Base-by-base conservation (phyloP, 2,888 invertebrate genomes). In the Sthenelais limicola region DNA sequence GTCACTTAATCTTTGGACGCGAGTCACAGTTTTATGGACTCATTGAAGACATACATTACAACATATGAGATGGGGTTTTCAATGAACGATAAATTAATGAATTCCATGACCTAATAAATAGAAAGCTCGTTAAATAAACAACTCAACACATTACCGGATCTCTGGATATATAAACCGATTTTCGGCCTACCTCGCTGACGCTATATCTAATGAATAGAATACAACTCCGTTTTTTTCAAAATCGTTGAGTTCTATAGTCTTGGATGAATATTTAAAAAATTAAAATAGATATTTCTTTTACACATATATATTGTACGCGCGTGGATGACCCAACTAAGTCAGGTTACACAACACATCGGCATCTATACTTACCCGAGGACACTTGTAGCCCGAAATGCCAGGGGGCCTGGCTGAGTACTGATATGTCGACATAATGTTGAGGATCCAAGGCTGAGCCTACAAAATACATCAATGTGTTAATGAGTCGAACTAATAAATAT, bases 301-400 rank as follows among this genome's bases (percentile, higher is more conserved):
- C 43, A 43, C 18, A 43, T 15, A 43, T 43, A 9, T 15, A 15
- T 43, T 9, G 43, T 15, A 43, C 9, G 18, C 9, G n/a, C n/a
- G n/a, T n/a, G n/a, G n/a, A n/a, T n/a, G n/a, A n/a, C n/a, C n/a
- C n/a, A n/a, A n/a, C n/a, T n/a, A n/a, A n/a, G n/a, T n/a, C n/a
- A n/a, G n/a, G n/a, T n/a, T n/a, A n/a, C n/a, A n/a, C n/a, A n/a
- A n/a, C n/a, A n/a, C n/a, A 43, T 43, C 18, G 43, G 18, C 9
- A 12, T 9, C 33, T 33, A 35, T 26, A 62, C 62, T n/a, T 62
- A 62, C 62, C 38, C 35, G 15, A 62, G 1, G 15, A 43, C 38
- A 9, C 26, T 24, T n/a, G 62, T 35, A n/a, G 62, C 62, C 24
- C 62, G 21, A 43, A 62, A 62, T 7, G 62, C 62, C 24, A 62